Evolutionary conservation across 1,140 invertebrate genomes (phyloP), one percentile per base, ranked within the genome.

Genomic region (Nymphalis io): DNA sequence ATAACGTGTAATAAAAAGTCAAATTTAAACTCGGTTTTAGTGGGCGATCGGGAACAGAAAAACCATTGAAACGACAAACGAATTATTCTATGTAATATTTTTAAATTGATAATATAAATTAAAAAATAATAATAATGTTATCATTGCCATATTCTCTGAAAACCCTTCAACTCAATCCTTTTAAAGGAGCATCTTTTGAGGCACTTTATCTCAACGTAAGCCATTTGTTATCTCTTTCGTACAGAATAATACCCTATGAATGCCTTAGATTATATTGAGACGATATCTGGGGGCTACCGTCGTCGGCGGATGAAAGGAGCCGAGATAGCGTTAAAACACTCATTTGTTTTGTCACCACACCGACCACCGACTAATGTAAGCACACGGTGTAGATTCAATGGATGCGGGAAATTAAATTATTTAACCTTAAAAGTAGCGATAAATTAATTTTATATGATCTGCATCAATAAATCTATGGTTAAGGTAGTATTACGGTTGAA

Each of bases 291-390:
- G 67, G 3, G 87, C 80, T 87, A 85, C 83, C 74, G 62, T 83
- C 82, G 80, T 76, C 82, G 81, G 82, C 75, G 82, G 80, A 85
- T 89, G 74, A 88, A 87, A 89, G 82, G 70, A 21, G 33, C 21
- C 23, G 59, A 79, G 87, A 90, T 90, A 88, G 81, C 85, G 81
- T 79, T 89, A 88, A 90, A 89, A 89, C 82, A 89, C 84, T 89
- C 87, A 88, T 91, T 90, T 87, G 88, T 88, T 87, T 86, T 89
- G 87, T 89, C 88, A 88, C 83, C 83, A 76, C 51, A 16, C 40
- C 76, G 81, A 79, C 82, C 83, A 83, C 79, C 73, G 76, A 68
- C 82, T 83, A 79, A 81, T 79, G 82, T 74, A 40, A 8, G 64
- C 46, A 33, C 61, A 21, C 68, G 48, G 18, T 42, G 21, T 48